Percentiles rank a stretch among this genome's conserved stretches.
Evolutionary conservation across 2,113 vertebrate genomes (phyloP).

Genomic region (Columbina picui): DNA sequence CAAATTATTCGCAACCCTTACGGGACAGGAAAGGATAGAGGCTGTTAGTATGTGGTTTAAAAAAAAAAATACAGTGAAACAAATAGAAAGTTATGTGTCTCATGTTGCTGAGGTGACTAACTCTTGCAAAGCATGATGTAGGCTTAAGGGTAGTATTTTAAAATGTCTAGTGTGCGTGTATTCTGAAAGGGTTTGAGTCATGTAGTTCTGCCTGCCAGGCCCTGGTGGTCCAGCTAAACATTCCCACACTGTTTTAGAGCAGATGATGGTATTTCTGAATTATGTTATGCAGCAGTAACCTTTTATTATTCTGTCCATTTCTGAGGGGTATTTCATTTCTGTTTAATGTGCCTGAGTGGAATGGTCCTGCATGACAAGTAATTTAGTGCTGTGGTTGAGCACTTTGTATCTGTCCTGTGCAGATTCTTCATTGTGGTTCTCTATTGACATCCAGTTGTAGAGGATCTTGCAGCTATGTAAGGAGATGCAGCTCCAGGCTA

Average conservation of each 20-base stretch:
- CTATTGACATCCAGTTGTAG: not conserved
- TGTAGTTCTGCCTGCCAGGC: not conserved
- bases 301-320: not conserved
- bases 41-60: not conserved
- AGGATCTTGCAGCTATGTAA: not conserved
- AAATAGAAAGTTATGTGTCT: not conserved
- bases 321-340: not conserved
- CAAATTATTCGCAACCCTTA: not conserved
- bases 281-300: not conserved
- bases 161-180: not conserved
- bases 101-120: slow-evolving; percentile 16
- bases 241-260: rapidly evolving
- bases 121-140: not conserved
- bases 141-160: not conserved
- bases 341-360: not conserved
- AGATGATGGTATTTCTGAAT: not conserved
- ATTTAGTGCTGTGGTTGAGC: not conserved
- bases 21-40: not conserved
- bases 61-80: not conserved
- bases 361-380: not conserved
- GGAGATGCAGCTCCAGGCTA: not conserved
- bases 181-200: not conserved
- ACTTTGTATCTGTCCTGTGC: not conserved
- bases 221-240: not conserved
- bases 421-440: not conserved